phyloP scores from a whole-genome alignment of 1,140 invertebrate species.

The Berghia stephanieae region DNA sequence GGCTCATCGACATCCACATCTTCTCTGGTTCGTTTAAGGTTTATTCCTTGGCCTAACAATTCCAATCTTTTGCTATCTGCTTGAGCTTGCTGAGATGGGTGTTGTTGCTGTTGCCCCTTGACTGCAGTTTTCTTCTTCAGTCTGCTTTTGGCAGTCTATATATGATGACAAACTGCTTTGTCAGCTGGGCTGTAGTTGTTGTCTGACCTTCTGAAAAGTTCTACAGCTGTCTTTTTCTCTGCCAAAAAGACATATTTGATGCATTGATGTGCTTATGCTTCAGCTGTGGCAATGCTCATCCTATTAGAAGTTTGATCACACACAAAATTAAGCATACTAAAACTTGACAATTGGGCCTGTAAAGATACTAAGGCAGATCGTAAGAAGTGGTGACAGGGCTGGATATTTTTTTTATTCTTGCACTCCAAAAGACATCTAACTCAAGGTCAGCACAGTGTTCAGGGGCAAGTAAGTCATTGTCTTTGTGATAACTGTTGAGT shows the following conservation, averaged over 20 bases:
- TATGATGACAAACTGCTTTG: not conserved
- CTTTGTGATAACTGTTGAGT: not conserved
- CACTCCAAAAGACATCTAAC: not conserved
- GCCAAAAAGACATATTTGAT: not conserved
- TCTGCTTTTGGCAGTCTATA: not conserved
- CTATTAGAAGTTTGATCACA: not conserved
- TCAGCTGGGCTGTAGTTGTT: too few species aligned
- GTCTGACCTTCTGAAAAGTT: slow-evolving; percentile 10
- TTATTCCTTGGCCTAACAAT: too few species aligned
- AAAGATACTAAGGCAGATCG: not conserved
- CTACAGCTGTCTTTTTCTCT: not conserved
- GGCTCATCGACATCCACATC: too few species aligned
- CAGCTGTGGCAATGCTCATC: slow-evolving; percentile 1
- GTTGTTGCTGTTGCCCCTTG: not conserved
- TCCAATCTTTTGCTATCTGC: too few species aligned
- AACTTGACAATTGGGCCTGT: slow-evolving; percentile 5
- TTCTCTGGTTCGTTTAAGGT: too few species aligned
- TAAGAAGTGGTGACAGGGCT: not conserved
- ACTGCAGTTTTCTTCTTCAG: not conserved
- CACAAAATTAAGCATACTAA: not conserved
- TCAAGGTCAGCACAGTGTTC: slow-evolving; percentile 1
- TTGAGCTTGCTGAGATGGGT: too few species aligned
- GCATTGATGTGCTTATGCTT: not conserved
- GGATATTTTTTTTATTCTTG: not conserved
- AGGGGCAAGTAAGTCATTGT: not conserved